These are phyloP conservation scores for Anguilla japonica DNA, from an alignment of 2,113 vertebrate genomes.

Conservation along the genomic window DNA sequence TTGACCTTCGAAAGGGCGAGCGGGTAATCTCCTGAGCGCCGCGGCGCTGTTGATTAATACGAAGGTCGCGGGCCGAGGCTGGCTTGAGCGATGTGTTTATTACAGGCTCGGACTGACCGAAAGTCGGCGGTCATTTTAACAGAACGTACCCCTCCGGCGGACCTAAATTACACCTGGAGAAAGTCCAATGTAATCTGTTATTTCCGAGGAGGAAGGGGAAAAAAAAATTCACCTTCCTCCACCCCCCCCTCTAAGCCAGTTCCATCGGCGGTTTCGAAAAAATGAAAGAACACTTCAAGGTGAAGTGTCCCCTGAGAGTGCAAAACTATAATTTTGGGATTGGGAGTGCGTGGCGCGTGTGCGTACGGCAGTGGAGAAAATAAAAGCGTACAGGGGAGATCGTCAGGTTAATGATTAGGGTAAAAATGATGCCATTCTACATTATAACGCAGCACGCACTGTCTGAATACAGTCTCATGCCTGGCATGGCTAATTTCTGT, in stretches of 20 bases:
- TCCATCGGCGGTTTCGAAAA: not conserved
- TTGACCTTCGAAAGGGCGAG: not conserved
- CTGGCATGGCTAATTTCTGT: slow-evolving; percentile 29
- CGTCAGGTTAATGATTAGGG: not conserved
- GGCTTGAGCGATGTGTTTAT: slow-evolving; percentile 14
- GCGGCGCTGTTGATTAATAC: not conserved
- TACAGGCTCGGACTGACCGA: not conserved
- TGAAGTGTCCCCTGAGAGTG: not conserved
- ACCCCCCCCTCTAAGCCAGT: not conserved
- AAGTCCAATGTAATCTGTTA: slow-evolving; percentile 20
- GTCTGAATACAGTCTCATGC: slow-evolving; percentile 2
- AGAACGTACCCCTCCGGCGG: not conserved
- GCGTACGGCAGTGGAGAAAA: not conserved
- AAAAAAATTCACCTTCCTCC: not conserved
- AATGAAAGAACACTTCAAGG: slow-evolving; percentile 21
- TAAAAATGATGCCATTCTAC: slow-evolving; percentile 7
- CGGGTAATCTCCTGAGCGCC: not conserved
- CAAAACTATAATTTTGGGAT: not conserved
- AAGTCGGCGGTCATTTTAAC: not conserved
- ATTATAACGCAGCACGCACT: slow-evolving; percentile 13
- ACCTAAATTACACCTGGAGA: slow-evolving; percentile 5
- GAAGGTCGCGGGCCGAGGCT: not conserved
- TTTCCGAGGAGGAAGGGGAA: not conserved
- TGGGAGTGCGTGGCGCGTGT: not conserved
- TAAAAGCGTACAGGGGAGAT: not conserved